Evolutionary conservation across 2,113 vertebrate genomes (phyloP), one percentile per base, ranked within the genome.

Genomic region (Penelope pileata): DNA sequence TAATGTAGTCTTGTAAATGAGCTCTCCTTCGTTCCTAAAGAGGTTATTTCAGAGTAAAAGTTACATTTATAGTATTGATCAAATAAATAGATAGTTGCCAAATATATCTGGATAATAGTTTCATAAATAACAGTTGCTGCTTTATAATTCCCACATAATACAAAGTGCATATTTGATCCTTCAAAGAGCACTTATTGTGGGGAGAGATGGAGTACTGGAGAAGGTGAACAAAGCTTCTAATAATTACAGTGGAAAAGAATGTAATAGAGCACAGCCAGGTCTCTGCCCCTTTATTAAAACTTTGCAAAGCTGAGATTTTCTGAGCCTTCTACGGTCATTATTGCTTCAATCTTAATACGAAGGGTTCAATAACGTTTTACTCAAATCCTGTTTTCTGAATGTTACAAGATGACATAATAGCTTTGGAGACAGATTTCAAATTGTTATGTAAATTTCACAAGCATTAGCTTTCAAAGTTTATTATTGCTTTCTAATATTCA

Each of bases 371-470:
- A 51, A 79, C 82, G 59, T 91, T 86, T 78, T 63, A 79, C 43
- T 91, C 32, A 94, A 91, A 89, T 93, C 62, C 78, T 73, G 19
- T 26, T 83, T 73, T 84, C 84, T 36, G 9, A 80, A n/a, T 83
- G 54, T 80, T 83, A 60, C 36, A 48, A 2, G 7, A 72, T 80
- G 83, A 54, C 54, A 80, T 66, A 80, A 87, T 87, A 76, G 59
- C 74, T 91, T 19, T 21, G 53, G 88, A 83, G 67, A 56, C 36
- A 93, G 74, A 85, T 85, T 95, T 89, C 43, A 91, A 87, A 96
- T 94, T 95, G 66, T 91, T 45, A 80, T 87, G 77, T 76, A 96
- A 96, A 94, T 95, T 96, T 42, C 34, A 43, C 53, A 29, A 70
- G 70, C 16, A 59, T 92, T 94, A 92, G 30, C 59, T 92, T 91